Evolutionary conservation across 2,113 vertebrate species (phyloP).

Genomic region (Alethe diademata): DNA sequence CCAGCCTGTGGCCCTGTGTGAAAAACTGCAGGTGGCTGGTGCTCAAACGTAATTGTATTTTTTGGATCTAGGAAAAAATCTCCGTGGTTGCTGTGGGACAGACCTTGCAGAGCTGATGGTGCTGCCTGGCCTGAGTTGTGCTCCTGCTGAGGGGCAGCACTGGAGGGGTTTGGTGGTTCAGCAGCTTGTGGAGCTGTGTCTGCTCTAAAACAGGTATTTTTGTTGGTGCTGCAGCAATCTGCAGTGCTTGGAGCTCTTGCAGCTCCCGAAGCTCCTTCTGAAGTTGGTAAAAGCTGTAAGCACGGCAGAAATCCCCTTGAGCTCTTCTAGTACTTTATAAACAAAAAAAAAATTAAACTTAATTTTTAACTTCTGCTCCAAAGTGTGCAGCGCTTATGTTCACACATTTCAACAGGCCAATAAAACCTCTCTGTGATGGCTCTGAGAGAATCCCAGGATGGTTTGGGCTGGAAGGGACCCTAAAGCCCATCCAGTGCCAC

Average conservation of each 20-base stretch:
- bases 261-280: background rate
- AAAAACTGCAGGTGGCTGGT: background rate
- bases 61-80: background rate
- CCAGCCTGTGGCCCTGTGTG: background rate
- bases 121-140: background rate
- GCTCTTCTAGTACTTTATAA: background rate
- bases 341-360: too few relatives aligned
- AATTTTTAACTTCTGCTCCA: background rate
- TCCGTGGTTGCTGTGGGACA: background rate
- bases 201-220: background rate
- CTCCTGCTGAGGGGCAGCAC: background rate
- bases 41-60: fast-evolving
- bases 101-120: background rate
- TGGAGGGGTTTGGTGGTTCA: background rate
- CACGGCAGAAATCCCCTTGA: background rate
- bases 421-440: background rate
- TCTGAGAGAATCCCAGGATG: background rate
- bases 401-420: fast-evolving
- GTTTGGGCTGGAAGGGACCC: too few relatives aligned
- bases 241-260: background rate
- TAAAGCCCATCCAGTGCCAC: fast-evolving
- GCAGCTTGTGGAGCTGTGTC: background rate
- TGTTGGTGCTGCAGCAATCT: background rate
- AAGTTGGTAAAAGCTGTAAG: background rate
- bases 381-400: background rate